These are phyloP conservation scores for Apostichopus parvimensis DNA, from an alignment of 35 echinoderm and acorn worm species.

Conservation along the genomic window DNA sequence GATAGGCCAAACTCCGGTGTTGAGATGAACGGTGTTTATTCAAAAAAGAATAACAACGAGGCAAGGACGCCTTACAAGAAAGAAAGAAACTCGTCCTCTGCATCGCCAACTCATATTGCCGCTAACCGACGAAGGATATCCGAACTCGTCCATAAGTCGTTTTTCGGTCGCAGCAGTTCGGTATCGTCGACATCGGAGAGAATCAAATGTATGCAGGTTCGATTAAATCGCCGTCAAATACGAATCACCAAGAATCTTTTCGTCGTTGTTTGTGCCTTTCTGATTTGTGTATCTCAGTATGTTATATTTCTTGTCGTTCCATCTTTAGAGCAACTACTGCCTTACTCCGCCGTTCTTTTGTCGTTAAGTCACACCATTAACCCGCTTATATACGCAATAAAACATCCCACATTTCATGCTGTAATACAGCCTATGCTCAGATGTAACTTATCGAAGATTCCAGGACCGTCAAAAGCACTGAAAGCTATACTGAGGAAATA, in stretches of 20 bases:
- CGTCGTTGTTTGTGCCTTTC: conserved; percentile 50
- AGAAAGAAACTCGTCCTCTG: not conserved
- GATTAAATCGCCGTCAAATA: conserved; percentile 41
- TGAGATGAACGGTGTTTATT: not conserved
- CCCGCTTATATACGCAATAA: conserved; percentile 49
- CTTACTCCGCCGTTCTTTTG: conserved; percentile 41
- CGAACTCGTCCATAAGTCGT: conserved; percentile 21
- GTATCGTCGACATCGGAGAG: conserved; percentile 23
- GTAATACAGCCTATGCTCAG: conserved; percentile 42
- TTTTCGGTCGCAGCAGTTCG: conserved; percentile 42
- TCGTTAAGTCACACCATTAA: conserved; percentile 46
- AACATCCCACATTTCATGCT: conserved; percentile 53
- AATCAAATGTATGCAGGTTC: conserved; percentile 40
- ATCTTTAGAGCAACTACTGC: not conserved
- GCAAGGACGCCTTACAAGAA: not conserved
- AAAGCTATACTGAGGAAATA: conserved; percentile 23
- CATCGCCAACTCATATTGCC: not conserved
- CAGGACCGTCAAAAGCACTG: conserved; percentile 8
- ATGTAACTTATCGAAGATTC: conserved; percentile 45
- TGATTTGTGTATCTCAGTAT: conserved; percentile 52
- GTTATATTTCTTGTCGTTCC: conserved; percentile 30
- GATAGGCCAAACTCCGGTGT: not conserved
- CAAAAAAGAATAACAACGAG: not conserved
- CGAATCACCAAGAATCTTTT: conserved; percentile 52
- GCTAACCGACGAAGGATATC: conserved; percentile 20